Evolutionary conservation across 2,113 vertebrate species (phyloP).

Genomic region (Psammodynastes pulverulentus): DNA sequence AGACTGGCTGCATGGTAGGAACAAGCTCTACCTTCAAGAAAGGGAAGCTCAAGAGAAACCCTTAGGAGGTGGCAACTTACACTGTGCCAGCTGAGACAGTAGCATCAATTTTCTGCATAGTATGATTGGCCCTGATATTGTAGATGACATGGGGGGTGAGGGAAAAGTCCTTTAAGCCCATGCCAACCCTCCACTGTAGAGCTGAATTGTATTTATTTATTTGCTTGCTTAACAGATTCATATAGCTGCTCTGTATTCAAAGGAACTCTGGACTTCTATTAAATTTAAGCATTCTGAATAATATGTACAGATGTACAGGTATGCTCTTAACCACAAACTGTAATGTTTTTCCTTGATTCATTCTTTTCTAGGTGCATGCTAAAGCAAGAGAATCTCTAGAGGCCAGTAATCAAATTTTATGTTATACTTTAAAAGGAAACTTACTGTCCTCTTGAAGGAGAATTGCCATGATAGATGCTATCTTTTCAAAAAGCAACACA

Average conservation of each 20-base stretch:
- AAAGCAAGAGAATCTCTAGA: background rate
- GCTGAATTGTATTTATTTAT: background rate
- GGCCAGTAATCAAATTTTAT: background rate
- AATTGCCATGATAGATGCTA: constrained; percentile 24
- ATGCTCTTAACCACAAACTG: background rate
- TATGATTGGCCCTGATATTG: background rate
- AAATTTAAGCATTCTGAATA: background rate
- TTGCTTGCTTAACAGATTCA: background rate
- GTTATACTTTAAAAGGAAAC: background rate
- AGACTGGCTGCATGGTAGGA: background rate
- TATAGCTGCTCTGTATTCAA: background rate
- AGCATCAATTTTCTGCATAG: background rate
- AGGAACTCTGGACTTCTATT: background rate
- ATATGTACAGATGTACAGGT: background rate
- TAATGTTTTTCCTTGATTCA: background rate
- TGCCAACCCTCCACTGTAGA: background rate
- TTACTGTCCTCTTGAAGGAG: background rate
- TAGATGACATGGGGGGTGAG: background rate
- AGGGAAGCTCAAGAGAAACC: background rate
- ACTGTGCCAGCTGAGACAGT: background rate
- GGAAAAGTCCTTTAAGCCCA: background rate
- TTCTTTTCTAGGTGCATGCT: background rate
- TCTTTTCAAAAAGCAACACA: constrained; percentile 23
- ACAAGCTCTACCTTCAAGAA: background rate
- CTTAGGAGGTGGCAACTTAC: background rate